Percentiles rank a stretch among this genome's conserved stretches.
phyloP scores from a whole-genome alignment of 1,140 invertebrate genomes.

The Hypsibius dujardini region DNA sequence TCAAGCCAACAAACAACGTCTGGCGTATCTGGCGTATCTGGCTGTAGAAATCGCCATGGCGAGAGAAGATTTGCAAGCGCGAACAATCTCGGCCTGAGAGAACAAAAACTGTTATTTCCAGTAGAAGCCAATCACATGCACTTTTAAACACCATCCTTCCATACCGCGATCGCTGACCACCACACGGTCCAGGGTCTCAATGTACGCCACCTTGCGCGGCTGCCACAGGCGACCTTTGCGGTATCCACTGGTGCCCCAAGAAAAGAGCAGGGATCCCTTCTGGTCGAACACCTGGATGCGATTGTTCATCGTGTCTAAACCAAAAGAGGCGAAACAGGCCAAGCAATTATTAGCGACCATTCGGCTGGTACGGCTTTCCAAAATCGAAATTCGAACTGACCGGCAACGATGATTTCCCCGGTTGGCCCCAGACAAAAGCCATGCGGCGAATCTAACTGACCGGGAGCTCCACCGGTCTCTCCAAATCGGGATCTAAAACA shows the following conservation, averaged over 20 bases:
- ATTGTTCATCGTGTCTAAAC: neutral
- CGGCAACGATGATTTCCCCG: neutral
- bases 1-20: neutral
- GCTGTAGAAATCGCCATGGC: neutral
- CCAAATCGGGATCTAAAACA: conserved; percentile 5
- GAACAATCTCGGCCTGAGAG: neutral
- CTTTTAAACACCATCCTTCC: neutral
- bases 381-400: neutral
- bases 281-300: conserved; percentile 1
- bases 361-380: neutral
- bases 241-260: neutral
- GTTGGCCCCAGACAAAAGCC: neutral
- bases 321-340: no score
- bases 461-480: neutral
- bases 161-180: neutral
- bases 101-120: no score
- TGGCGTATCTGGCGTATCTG: conserved; percentile 1
- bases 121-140: neutral
- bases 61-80: conserved; percentile 4
- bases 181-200: neutral
- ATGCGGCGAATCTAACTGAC: neutral
- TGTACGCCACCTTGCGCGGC: neutral
- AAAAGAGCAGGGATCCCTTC: neutral
- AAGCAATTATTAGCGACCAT: no score
- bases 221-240: neutral